Percentiles rank a stretch among this genome's conserved stretches.
Evolutionary conservation across 2,888 invertebrate species (phyloP).

Genomic region (Drosophila hamatofila): DNA sequence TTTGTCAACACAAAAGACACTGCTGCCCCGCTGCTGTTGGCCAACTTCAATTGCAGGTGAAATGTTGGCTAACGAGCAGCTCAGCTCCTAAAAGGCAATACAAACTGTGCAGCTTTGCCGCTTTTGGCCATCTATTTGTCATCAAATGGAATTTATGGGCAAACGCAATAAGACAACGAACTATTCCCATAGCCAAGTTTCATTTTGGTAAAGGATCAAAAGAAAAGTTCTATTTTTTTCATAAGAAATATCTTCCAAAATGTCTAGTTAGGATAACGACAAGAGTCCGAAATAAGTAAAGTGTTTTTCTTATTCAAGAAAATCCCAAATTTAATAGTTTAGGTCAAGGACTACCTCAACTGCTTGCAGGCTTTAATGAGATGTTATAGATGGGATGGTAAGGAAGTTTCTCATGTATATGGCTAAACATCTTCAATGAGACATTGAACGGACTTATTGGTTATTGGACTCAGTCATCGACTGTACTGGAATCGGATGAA

Average conservation of each 20-base stretch:
- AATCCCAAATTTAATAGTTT: neutral
- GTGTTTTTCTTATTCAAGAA: neutral
- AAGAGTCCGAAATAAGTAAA: neutral
- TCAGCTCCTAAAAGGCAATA: conserved; percentile 41
- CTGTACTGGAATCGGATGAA: neutral
- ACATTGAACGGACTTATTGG: neutral
- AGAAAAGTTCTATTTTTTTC: no score
- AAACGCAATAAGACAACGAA: conserved; percentile 36
- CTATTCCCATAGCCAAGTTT: conserved; percentile 15
- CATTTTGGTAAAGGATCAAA: neutral
- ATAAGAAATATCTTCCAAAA: no score
- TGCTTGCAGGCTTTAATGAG: neutral
- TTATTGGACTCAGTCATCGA: no score
- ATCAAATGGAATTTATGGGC: conserved; percentile 40
- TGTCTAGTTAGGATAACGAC: no score
- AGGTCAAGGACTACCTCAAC: no score
- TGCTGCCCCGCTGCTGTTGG: conserved; percentile 26
- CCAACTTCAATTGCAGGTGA: conserved; percentile 47
- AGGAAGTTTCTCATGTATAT: neutral
- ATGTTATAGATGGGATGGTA: neutral
- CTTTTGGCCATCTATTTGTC: conserved; percentile 50
- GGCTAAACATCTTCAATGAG: no score
- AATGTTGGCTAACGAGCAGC: conserved; percentile 58
- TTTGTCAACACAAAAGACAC: conserved; percentile 72
- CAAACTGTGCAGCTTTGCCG: conserved; percentile 23